A percentile compares a stretch with the other conserved stretches of the same genome.
These are phyloP conservation scores for Copidosoma aretas DNA, from an alignment of 2,888 invertebrate species.

Conservation along the genomic window DNA sequence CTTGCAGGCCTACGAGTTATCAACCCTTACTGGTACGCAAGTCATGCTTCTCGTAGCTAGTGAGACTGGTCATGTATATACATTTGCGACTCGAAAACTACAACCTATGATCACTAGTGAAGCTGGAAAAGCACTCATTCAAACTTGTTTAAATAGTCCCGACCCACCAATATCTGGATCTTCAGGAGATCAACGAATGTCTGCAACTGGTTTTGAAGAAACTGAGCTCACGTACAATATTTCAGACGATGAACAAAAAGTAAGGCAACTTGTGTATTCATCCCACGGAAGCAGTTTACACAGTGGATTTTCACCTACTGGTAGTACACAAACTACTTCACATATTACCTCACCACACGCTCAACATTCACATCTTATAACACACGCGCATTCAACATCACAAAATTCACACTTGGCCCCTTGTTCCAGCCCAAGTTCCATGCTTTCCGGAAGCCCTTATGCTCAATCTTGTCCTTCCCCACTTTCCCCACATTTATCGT, in stretches of 20 bases:
- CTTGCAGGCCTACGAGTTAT: constrained; percentile 96
- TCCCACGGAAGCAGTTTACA: constrained; percentile 72
- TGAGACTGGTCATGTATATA: constrained; percentile 99
- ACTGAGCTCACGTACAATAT: constrained; percentile 97
- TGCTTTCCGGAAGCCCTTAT: constrained; percentile 68
- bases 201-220: constrained; percentile 97
- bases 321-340: constrained; percentile 56
- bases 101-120: constrained; percentile 99
- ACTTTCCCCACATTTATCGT: constrained; percentile 69
- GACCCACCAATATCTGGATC: constrained; percentile 78
- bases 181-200: constrained; percentile 92
- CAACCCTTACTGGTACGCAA: constrained; percentile 98
- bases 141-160: constrained; percentile 97
- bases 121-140: constrained; percentile 96
- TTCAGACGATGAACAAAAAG: constrained; percentile 94
- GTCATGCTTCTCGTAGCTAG: constrained; percentile 99
- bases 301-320: constrained; percentile 57
- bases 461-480: constrained; percentile 78
- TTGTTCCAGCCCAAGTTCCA: constrained; percentile 75
- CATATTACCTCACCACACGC: constrained; percentile 69
- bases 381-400: constrained; percentile 64
- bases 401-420: constrained; percentile 66
- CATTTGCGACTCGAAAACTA: constrained; percentile 97
- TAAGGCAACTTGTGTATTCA: constrained; percentile 94
- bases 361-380: constrained; percentile 69